phyloP scores from a whole-genome alignment of 2,888 invertebrate species.

The Cosmia pyralina region DNA sequence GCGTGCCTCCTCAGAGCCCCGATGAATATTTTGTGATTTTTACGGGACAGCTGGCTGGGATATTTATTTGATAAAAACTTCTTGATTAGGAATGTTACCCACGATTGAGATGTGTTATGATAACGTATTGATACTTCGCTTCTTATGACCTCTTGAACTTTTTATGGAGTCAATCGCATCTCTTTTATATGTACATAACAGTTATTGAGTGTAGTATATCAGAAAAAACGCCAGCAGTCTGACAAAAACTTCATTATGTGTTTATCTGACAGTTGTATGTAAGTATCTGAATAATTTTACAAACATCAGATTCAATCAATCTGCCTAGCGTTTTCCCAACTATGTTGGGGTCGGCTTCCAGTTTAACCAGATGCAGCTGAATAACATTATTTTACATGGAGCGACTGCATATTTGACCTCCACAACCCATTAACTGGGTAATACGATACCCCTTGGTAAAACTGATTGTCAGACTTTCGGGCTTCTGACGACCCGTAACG shows the following conservation, averaged over 20 bases:
- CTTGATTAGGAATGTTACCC: slow-evolving; percentile 60
- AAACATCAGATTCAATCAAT: too few relatives aligned
- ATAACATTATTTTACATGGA: too few relatives aligned
- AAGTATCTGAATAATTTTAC: neutral
- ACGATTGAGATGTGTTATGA: slow-evolving; percentile 47
- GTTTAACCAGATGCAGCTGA: too few relatives aligned
- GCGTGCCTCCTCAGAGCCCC: slow-evolving; percentile 53
- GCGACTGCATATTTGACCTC: too few relatives aligned
- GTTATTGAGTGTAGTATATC: slow-evolving; percentile 22
- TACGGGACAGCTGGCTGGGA: slow-evolving; percentile 64
- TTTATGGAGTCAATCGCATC: slow-evolving; percentile 16
- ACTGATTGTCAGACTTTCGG: too few relatives aligned
- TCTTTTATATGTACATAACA: slow-evolving; percentile 11
- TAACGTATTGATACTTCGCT: slow-evolving; percentile 49
- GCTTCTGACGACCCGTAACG: too few relatives aligned
- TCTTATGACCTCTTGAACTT: slow-evolving; percentile 31
- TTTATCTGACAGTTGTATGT: neutral
- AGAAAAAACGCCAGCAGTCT: neutral
- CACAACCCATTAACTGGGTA: too few relatives aligned
- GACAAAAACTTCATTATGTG: neutral
- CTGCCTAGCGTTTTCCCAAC: too few relatives aligned
- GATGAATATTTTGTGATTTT: slow-evolving; percentile 73
- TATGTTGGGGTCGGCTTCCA: too few relatives aligned
- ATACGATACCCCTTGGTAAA: too few relatives aligned
- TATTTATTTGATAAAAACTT: slow-evolving; percentile 66